Evolutionary conservation across 2,113 vertebrate genomes (phyloP).

Genomic region (Rana temporaria): DNA sequence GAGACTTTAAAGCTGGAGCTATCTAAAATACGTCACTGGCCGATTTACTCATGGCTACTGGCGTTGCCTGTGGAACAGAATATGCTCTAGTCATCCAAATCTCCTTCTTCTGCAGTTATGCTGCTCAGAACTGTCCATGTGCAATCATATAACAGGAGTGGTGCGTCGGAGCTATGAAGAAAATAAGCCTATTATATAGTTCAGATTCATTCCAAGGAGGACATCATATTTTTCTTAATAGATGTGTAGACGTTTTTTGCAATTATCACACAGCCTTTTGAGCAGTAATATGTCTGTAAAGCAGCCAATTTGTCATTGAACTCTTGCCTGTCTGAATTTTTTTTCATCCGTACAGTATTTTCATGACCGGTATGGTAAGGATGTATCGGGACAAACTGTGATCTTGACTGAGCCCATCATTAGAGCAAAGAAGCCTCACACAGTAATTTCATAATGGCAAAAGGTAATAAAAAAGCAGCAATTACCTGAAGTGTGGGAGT

Average conservation of each 20-base stretch:
- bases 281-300: background rate
- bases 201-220: background rate
- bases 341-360: background rate
- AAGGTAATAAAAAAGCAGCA: background rate
- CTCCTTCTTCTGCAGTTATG: background rate
- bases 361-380: background rate
- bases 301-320: background rate
- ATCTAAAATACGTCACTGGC: constrained; percentile 1
- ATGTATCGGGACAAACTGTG: background rate
- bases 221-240: background rate
- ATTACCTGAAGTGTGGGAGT: constrained; percentile 5
- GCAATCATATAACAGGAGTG: background rate
- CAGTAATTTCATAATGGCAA: background rate
- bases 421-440: no score
- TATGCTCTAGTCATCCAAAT: constrained; percentile 7
- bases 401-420: no score
- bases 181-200: constrained; percentile 6
- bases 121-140: constrained; percentile 2
- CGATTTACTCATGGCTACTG: constrained; percentile 6
- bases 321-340: background rate
- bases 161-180: background rate
- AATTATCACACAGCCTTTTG: background rate
- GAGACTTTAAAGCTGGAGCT: constrained; percentile 28
- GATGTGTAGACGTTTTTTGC: background rate
- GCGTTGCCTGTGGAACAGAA: constrained; percentile 5